Evolutionary conservation across 2,113 vertebrate species (phyloP).

Genomic region (Nothocercus nigrocapillus): DNA sequence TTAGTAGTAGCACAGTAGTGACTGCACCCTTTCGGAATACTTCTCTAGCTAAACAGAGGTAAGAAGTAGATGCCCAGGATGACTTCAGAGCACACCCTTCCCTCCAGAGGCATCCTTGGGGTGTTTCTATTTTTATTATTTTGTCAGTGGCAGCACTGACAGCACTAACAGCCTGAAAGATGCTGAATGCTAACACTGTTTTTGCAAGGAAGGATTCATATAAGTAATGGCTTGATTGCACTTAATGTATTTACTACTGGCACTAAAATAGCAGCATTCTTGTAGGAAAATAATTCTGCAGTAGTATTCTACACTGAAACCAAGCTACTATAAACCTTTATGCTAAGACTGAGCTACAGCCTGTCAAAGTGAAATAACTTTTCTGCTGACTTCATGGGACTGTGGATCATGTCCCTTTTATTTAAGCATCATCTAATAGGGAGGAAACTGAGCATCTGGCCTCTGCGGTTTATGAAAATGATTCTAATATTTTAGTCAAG

Average conservation of each 20-base stretch:
- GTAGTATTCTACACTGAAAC: background rate
- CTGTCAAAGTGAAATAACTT: background rate
- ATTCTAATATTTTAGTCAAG: background rate
- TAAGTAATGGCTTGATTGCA: background rate
- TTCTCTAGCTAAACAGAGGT: background rate
- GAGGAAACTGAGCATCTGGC: background rate
- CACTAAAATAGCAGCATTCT: background rate
- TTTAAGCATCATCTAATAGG: accelerated
- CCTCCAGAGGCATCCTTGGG: background rate
- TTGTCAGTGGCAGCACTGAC: background rate
- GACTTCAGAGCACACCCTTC: background rate
- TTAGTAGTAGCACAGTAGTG: accelerated
- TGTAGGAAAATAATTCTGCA: background rate
- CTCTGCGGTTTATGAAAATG: background rate
- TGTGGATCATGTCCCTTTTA: background rate
- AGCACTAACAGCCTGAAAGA: background rate
- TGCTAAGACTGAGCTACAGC: no score
- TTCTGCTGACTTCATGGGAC: background rate
- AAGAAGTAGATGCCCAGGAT: background rate
- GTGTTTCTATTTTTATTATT: background rate
- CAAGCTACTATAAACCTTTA: background rate
- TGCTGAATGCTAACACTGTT: background rate
- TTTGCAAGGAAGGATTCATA: background rate
- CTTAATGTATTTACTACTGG: background rate
- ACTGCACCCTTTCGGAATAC: accelerated